phyloP scores from a whole-genome alignment of 1,140 invertebrate species.

The Pseudoatta argentina region DNA sequence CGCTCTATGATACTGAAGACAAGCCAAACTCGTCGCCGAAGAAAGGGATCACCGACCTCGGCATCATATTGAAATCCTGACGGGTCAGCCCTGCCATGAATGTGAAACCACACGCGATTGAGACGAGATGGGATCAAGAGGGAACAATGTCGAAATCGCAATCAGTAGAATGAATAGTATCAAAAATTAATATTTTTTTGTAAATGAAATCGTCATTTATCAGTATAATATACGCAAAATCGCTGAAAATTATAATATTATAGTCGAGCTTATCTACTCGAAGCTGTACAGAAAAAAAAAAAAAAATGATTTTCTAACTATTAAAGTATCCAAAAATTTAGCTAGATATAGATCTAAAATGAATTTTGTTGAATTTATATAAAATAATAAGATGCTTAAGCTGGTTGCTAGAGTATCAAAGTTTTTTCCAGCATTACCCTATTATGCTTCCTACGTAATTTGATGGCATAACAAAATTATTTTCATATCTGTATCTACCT shows the following conservation, averaged over 20 bases:
- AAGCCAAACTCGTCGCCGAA: slow-evolving; percentile 54
- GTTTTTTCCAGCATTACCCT: too few species aligned
- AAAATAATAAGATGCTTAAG: too few species aligned
- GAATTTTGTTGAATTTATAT: too few species aligned
- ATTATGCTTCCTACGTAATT: too few species aligned
- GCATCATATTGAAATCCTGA: slow-evolving; percentile 33
- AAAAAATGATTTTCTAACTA: too few species aligned
- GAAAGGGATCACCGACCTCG: slow-evolving; percentile 45
- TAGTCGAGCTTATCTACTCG: not conserved
- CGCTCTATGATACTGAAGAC: slow-evolving; percentile 52
- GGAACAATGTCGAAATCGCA: slow-evolving; percentile 19
- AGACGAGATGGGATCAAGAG: not conserved
- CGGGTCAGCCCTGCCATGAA: slow-evolving; percentile 36
- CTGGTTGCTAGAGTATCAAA: too few species aligned
- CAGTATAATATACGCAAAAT: not conserved
- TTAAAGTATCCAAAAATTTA: too few species aligned
- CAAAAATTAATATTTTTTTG: too few species aligned
- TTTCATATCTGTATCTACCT: too few species aligned
- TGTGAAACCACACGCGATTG: slow-evolving; percentile 8
- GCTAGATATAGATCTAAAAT: too few species aligned
- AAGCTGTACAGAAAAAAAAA: too few species aligned
- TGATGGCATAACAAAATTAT: too few species aligned
- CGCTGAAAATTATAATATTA: not conserved
- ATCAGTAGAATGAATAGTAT: not conserved
- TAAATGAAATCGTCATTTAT: not conserved